Conservation (phyloP, 53 echinoderm and acorn worm species). For the Henricia sp. region DNA sequence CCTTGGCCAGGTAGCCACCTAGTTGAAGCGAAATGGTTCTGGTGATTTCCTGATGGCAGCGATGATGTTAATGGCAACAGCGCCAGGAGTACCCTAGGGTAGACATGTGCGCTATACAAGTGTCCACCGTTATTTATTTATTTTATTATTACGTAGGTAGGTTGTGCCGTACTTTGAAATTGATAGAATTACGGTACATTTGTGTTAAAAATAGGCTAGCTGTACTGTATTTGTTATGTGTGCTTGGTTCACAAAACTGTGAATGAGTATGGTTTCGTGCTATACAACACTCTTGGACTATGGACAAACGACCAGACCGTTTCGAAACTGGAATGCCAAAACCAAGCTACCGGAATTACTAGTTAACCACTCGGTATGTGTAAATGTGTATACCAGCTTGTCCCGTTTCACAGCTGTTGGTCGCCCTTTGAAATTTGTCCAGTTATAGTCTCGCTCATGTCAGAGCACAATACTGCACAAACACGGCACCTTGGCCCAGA, state of each 20-base stretch:
- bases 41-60: no score
- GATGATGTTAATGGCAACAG: no score
- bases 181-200: neutral
- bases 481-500: slow-evolving; percentile 13
- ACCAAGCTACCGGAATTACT: slow-evolving; percentile 28
- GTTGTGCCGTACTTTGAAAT: slow-evolving; percentile 5
- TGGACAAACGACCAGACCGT: slow-evolving; percentile 4
- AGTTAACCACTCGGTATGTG: neutral
- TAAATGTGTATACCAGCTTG: neutral
- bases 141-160: no score
- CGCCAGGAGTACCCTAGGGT: no score
- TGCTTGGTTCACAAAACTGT: neutral
- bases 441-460: slow-evolving; percentile 1
- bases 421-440: slow-evolving; percentile 62
- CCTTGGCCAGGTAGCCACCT: no score
- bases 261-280: neutral
- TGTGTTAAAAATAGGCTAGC: no score
- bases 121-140: no score
- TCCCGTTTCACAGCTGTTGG: neutral
- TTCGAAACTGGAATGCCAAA: neutral
- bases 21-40: no score
- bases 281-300: slow-evolving; percentile 31
- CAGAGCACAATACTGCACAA: slow-evolving; percentile 39
- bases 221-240: neutral
- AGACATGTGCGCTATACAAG: no score